Evolutionary conservation across 2,888 invertebrate genomes (phyloP).

Genomic region (Lobophora halterata): DNA sequence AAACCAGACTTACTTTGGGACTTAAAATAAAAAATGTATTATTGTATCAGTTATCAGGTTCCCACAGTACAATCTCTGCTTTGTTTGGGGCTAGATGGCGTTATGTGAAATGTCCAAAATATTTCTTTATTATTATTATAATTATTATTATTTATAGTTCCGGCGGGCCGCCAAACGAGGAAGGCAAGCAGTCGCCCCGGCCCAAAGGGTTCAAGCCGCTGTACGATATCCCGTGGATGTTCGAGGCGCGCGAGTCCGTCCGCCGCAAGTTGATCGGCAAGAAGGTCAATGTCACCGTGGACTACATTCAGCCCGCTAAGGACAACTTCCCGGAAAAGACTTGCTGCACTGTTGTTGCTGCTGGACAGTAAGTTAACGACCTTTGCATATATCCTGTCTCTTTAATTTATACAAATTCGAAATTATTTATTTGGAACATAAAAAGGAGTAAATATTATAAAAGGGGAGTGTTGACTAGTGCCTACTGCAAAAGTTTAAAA

Average conservation of each 20-base stretch:
- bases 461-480: too few species aligned
- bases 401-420: too few species aligned
- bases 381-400: too few species aligned
- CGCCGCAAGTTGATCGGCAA: conserved; percentile 97
- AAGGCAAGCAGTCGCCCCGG: conserved; percentile 84
- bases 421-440: too few species aligned
- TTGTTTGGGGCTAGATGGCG: too few species aligned
- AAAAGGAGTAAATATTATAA: too few species aligned
- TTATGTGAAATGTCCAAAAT: too few species aligned
- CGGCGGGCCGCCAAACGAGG: conserved; percentile 77
- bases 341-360: conserved; percentile 94
- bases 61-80: too few species aligned
- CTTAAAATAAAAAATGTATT: too few species aligned
- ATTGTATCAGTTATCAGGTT: too few species aligned
- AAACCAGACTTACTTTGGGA: too few species aligned
- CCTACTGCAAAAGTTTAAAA: too few species aligned
- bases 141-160: conserved; percentile 44
- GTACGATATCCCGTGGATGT: conserved; percentile 99
- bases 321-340: conserved; percentile 97
- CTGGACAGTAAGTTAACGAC: conserved; percentile 69
- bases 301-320: conserved; percentile 97
- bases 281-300: conserved; percentile 94
- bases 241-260: conserved; percentile 97
- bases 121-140: neutral
- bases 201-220: conserved; percentile 91